phyloP scores from a whole-genome alignment of 2,888 invertebrate species.

The Eupithecia inturbata region DNA sequence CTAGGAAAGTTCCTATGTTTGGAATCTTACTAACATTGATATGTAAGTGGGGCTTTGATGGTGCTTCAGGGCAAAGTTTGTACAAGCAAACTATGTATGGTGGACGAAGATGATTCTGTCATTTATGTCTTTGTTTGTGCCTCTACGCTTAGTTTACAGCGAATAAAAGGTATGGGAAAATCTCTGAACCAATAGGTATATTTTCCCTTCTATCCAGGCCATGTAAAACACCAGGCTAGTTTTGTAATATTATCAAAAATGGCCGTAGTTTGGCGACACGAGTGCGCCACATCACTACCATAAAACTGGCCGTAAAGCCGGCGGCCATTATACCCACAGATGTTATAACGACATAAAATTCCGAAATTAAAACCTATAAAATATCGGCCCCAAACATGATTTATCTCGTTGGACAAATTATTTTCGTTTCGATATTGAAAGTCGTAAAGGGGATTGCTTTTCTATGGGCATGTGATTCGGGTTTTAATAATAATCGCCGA shows the following conservation, averaged over 20 bases:
- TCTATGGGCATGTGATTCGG: conserved; percentile 15
- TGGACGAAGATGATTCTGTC: no score
- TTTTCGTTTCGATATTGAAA: conserved; percentile 59
- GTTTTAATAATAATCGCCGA: background rate
- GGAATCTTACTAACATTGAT: no score
- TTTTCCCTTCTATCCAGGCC: no score
- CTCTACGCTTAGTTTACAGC: no score
- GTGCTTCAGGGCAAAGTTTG: no score
- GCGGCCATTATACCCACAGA: conserved; percentile 68
- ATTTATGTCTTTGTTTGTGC: no score
- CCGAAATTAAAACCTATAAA: conserved; percentile 77
- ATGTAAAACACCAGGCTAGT: background rate
- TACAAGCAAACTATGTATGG: no score
- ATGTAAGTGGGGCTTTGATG: no score
- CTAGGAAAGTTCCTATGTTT: no score
- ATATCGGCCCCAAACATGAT: conserved; percentile 71
- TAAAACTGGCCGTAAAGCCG: conserved; percentile 69
- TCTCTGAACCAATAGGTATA: no score
- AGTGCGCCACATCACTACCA: conserved; percentile 48
- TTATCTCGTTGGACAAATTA: conserved; percentile 67
- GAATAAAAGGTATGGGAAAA: no score
- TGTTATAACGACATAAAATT: conserved; percentile 79
- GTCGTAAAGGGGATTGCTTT: conserved; percentile 58
- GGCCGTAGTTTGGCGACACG: conserved; percentile 50
- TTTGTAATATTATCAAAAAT: conserved; percentile 43